Percentiles rank a stretch among this genome's conserved stretches.
Conservation (phyloP, 1,140 invertebrate species). For the Zelostemma sp. region DNA sequence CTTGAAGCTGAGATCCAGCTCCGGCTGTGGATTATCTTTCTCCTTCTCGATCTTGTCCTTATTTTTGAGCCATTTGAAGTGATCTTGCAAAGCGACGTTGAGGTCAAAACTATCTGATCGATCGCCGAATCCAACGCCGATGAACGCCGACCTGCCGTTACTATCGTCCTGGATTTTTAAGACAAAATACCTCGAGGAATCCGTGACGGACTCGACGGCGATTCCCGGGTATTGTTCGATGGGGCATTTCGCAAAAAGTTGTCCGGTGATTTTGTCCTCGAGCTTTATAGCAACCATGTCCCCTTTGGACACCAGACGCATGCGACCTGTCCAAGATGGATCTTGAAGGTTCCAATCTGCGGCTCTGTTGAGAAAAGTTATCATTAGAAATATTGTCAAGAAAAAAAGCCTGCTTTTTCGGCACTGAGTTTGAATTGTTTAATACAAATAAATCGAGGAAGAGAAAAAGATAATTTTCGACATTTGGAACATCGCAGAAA, state of each 20-base stretch:
- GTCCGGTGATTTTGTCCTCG: slow-evolving; percentile 95
- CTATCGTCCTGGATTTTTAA: slow-evolving; percentile 95
- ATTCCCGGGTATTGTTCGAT: slow-evolving; percentile 96
- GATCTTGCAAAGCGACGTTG: slow-evolving; percentile 98
- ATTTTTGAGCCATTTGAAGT: slow-evolving; percentile 97
- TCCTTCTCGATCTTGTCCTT: slow-evolving; percentile 90
- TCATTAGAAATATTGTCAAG: no score
- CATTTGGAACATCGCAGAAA: no score
- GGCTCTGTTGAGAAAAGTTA: slow-evolving; percentile 77
- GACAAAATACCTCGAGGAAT: slow-evolving; percentile 99
- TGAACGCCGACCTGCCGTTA: slow-evolving; percentile 91
- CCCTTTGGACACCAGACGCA: slow-evolving; percentile 91
- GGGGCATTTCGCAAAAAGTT: slow-evolving; percentile 98
- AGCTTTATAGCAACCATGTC: slow-evolving; percentile 90
- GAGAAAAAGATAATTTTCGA: no score
- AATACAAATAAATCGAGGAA: no score
- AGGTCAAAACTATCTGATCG: slow-evolving; percentile 99
- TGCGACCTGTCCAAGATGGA: slow-evolving; percentile 96
- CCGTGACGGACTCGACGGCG: slow-evolving; percentile 95
- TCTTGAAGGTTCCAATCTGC: slow-evolving; percentile 97
- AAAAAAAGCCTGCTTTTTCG: no score
- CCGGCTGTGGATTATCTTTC: slow-evolving; percentile 80
- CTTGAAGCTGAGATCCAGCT: slow-evolving; percentile 96
- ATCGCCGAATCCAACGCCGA: slow-evolving; percentile 97
- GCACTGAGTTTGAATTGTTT: no score